Percentiles rank a stretch among this genome's conserved stretches.
Conservation (phyloP, 2,797 vertebrate species). For the Xiphorhynchus erythropygius region DNA sequence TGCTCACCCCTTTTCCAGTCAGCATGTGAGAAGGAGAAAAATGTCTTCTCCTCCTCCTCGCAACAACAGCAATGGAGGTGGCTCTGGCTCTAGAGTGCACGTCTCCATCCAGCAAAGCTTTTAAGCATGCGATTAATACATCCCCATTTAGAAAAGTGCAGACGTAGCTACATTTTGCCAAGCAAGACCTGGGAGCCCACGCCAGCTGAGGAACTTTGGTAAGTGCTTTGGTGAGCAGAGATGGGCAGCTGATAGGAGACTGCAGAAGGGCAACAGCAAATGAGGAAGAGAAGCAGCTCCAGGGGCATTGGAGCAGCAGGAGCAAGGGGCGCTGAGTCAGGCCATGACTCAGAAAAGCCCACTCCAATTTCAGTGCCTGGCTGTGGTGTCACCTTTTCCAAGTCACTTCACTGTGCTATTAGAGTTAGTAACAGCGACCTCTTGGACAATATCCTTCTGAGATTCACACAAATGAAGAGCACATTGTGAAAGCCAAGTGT, state of each 20-base stretch:
- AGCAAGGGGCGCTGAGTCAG: not conserved
- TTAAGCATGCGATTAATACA: not conserved
- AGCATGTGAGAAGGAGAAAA: not conserved
- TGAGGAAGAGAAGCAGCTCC: not conserved
- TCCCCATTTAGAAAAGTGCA: slow-evolving; percentile 9
- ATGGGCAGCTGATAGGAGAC: not conserved
- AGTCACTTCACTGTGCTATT: not conserved
- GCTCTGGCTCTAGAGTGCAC: not conserved
- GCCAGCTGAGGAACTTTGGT: not conserved
- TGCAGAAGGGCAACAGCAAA: not conserved
- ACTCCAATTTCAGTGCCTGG: not conserved
- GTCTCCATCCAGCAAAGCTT: slow-evolving; percentile 57
- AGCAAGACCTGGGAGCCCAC: fast-evolving
- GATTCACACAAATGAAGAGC: not conserved
- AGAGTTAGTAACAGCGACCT: not conserved
- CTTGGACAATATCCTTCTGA: not conserved
- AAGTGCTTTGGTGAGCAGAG: not conserved
- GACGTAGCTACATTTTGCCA: not conserved
- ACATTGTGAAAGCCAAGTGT: not conserved
- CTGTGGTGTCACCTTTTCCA: not conserved
- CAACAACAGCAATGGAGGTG: not conserved
- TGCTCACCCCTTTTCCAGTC: not conserved
- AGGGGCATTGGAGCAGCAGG: fast-evolving
- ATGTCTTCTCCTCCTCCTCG: not conserved
- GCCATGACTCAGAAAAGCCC: not conserved